Evolutionary conservation across 2,797 vertebrate genomes (phyloP).

Genomic region (Gymnoscopelus microlampas): DNA sequence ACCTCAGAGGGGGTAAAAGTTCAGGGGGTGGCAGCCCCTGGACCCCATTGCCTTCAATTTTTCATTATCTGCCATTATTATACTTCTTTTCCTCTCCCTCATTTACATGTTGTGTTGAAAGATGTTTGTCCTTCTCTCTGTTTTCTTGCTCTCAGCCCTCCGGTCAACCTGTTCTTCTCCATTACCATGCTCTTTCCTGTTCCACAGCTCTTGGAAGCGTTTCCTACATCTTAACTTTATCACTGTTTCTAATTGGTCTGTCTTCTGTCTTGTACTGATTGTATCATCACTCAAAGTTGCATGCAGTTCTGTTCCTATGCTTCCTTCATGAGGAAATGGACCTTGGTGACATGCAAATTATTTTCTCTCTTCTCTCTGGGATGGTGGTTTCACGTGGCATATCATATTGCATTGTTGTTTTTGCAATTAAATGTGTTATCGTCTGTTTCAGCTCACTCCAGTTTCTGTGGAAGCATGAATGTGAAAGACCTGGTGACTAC

Average conservation of each 20-base stretch:
- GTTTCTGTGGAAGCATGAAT: constrained; percentile 88
- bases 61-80: constrained; percentile 29
- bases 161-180: constrained; percentile 27
- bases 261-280: background rate
- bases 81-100: constrained; percentile 36
- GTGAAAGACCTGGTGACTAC: constrained; percentile 84
- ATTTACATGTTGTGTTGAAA: constrained; percentile 12
- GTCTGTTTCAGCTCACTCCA: constrained; percentile 88
- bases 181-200: constrained; percentile 28
- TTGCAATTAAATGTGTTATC: constrained; percentile 37
- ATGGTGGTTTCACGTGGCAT: background rate
- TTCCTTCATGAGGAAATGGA: constrained; percentile 12
- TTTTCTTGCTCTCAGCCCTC: constrained; percentile 13
- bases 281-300: background rate
- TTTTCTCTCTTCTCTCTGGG: constrained; percentile 6
- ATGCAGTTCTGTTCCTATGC: background rate
- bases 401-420: constrained; percentile 5
- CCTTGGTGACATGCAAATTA: constrained; percentile 36
- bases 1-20: constrained; percentile 30
- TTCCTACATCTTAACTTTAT: constrained; percentile 1
- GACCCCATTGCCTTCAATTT: constrained; percentile 18
- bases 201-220: constrained; percentile 30
- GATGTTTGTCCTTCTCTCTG: constrained; percentile 9
- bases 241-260: constrained; percentile 14
- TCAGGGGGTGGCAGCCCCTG: constrained; percentile 28